Evolutionary conservation across 2,797 vertebrate genomes (phyloP), one percentile per base, ranked within the genome.

Genomic region (Oophaga sylvatica): DNA sequence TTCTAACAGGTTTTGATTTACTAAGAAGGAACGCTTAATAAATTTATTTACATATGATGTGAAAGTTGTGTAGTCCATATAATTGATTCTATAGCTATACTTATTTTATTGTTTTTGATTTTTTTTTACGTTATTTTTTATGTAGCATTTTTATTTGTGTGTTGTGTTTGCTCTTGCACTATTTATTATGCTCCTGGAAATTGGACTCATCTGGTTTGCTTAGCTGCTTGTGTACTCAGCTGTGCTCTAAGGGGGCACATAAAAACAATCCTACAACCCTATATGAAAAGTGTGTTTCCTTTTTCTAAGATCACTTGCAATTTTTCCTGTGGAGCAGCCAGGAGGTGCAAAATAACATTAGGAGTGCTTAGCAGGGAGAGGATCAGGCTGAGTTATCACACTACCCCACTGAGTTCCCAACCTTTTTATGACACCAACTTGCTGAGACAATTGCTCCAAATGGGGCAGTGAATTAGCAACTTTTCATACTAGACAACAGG

Each of bases 311-410:
- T 81, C 56, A 86, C 53, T 86, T 89, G 80, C 56, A 56, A 48
- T 65, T 35, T 65, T 63, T 86, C 84, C 88, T 83, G 84, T 71
- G 88, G 88, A 78, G 88, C 35, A 80, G 41, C 80, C 88, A 89
- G 88, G 73, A 89, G 88, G 88, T 83, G 48, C 73, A 86, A 83
- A 83, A 85, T 86, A 89, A 89, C 88, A 89, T 83, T 85, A 62
- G 79, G 80, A 79, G 53, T 45, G 41, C 80, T 60, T 67, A 83
- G 13, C 53, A 62, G 75, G 11, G 73, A 77, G 29, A 79, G 22
- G 35, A 29, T 41, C 59, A 76, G 45, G 78, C 60, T 19, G 60
- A 68, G 75, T 84, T 84, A 73, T 84, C 53, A 20, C 59, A 59
- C 31, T 62, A 57, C 19, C 87, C 73, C 71, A 71, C 81, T 85